These are phyloP conservation scores for Calliphora vomitoria DNA, from an alignment of 2,888 invertebrate species.

Conservation along the genomic window DNA sequence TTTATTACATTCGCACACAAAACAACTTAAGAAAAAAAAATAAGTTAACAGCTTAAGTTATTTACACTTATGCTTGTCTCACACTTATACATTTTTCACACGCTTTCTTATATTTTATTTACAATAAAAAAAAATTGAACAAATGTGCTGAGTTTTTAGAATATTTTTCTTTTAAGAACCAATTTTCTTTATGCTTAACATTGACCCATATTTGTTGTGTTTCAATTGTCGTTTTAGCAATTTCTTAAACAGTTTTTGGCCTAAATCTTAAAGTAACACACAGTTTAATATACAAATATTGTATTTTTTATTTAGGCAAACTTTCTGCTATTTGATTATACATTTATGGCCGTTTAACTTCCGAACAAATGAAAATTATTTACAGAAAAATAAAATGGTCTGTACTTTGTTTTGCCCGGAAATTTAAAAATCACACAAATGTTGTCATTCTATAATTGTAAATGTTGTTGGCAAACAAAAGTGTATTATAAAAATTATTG, in stretches of 20 bases:
- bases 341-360: neutral
- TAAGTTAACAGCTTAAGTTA: neutral
- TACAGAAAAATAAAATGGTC: neutral
- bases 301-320: no score
- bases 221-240: neutral
- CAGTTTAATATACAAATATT: no score
- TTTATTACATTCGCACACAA: no score
- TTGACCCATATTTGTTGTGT: conserved; percentile 7
- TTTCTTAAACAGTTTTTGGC: neutral
- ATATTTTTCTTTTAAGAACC: neutral
- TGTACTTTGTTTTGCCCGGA: neutral
- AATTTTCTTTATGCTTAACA: conserved; percentile 20
- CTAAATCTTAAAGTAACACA: neutral
- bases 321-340: neutral
- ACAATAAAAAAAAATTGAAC: conserved; percentile 7
- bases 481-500: no score
- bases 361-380: neutral
- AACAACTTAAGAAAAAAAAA: neutral
- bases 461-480: neutral
- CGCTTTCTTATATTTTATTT: neutral
- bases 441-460: neutral
- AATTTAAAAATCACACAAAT: conserved; percentile 10
- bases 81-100: neutral
- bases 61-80: neutral
- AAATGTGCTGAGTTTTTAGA: neutral